Evolutionary conservation across 2,113 vertebrate species (phyloP), one percentile per base, ranked within the genome.

Genomic region (Pachycephala philippinensis): DNA sequence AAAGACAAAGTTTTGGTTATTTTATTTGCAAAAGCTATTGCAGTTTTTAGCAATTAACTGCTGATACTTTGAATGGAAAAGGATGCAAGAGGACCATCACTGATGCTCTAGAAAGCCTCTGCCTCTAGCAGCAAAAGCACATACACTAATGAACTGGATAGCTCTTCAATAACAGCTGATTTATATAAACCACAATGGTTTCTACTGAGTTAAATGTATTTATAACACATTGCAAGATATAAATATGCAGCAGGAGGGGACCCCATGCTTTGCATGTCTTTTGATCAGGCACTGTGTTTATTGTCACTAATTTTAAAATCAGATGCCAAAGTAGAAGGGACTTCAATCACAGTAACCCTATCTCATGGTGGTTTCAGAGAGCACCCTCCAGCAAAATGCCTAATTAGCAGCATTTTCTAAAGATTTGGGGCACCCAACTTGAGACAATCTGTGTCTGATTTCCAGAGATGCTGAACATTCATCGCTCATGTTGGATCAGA

Each of bases 141-240:
- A 61, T 31, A 52, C 53, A 49, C 57, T 91, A 94, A 89, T 60
- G 49, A 97, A 95, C 77, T 52, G 66, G 65, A 72, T 87, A 91
- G 57, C 61, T 95, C 89, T 65, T 87, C 87, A 93, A 49, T 57
- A 95, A 83, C 91, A 93, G 87, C 77, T 91, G 94, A 97, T 95
- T 96, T 95, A 95, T 96, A 96, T 84, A 96, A 93, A 72, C 95
- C 93, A 91, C 74, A 87, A 85, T 61, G 84, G 74, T 69, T 94
- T 97, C 96, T 93, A 96, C 94, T 79, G 95, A 94, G 94, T 84
- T 96, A 89, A 97, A 79, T 93, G 87, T 94, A 96, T 95, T 96
- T 95, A 94, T 96, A 96, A 97, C 93, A 93, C 93, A 96, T 68
- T 94, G 95, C 60, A 92, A 95, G 60, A 82, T 89, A 93, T 93